A percentile compares a stretch with the other conserved stretches of the same genome.
phyloP scores from a whole-genome alignment of 2,797 vertebrate genomes.

The Sebastolobus altivelis region DNA sequence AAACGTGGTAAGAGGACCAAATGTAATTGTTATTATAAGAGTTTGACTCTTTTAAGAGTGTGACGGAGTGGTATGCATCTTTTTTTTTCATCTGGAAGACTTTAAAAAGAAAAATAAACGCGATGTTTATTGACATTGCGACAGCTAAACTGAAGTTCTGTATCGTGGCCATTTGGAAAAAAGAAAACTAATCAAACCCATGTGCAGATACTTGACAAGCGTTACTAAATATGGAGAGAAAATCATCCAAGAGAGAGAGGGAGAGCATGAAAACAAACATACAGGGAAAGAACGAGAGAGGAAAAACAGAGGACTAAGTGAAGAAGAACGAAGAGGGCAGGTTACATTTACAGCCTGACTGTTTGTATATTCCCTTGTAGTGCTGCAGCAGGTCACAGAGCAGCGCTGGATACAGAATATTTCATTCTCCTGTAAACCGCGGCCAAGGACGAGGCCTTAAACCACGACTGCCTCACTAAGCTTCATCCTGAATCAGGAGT shows the following conservation, averaged over 20 bases:
- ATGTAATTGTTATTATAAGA: constrained; percentile 40
- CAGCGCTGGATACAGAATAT: constrained; percentile 52
- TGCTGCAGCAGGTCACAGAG: constrained; percentile 38
- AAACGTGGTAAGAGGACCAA: not conserved
- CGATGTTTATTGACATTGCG: constrained; percentile 14
- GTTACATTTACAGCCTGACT: constrained; percentile 25
- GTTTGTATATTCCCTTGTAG: constrained; percentile 44
- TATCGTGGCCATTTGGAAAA: not conserved
- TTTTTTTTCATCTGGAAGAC: constrained; percentile 18
- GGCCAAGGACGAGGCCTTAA: constrained; percentile 59
- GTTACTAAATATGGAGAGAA: constrained; percentile 30
- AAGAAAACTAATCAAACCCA: constrained; percentile 11
- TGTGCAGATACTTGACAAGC: constrained; percentile 20
- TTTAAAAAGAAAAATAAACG: constrained; percentile 1
- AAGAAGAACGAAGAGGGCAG: not conserved
- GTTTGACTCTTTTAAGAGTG: constrained; percentile 34
- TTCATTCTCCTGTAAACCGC: constrained; percentile 45
- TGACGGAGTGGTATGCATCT: not conserved
- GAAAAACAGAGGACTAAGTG: constrained; percentile 7
- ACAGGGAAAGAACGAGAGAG: not conserved
- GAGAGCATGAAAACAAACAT: not conserved
- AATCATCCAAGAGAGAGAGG: constrained; percentile 15
- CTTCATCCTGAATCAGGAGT: constrained; percentile 17
- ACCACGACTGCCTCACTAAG: not conserved
- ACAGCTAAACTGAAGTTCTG: constrained; percentile 1